These are phyloP conservation scores for Spondyliosoma cantharus DNA, from an alignment of 2,797 vertebrate genomes.

Conservation along the genomic window DNA sequence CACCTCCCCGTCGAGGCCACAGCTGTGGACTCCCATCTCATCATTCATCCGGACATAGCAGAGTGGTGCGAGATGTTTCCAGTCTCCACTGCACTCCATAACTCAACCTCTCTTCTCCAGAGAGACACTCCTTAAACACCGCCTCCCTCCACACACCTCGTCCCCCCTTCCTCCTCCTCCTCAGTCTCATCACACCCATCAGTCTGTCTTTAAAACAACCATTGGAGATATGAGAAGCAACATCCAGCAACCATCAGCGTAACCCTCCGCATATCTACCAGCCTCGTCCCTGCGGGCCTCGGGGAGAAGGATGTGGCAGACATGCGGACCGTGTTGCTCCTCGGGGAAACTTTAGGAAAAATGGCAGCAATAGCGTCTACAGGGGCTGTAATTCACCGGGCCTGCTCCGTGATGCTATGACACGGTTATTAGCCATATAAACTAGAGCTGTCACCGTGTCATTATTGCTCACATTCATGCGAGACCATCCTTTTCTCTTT, in stretches of 20 bases:
- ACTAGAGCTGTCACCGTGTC: conserved; percentile 73
- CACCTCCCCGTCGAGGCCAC: conserved; percentile 48
- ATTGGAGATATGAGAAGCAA: conserved; percentile 57
- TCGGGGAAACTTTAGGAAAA: conserved; percentile 69
- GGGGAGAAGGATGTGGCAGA: conserved; percentile 55
- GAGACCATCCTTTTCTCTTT: conserved; percentile 52
- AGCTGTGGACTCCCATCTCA: conserved; percentile 56
- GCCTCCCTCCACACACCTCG: conserved; percentile 25
- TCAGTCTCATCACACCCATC: conserved; percentile 65
- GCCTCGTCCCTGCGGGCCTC: conserved; percentile 41
- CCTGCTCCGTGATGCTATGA: conserved; percentile 62
- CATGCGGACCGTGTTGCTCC: conserved; percentile 62
- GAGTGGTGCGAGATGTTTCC: conserved; percentile 60
- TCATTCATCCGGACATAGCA: conserved; percentile 64
- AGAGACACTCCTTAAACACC: conserved; percentile 66
- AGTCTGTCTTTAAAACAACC: conserved; percentile 72
- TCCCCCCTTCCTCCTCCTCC: neutral
- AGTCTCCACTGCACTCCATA: conserved; percentile 70
- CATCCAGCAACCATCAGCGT: conserved; percentile 45
- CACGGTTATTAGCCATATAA: conserved; percentile 78
- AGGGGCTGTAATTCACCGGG: conserved; percentile 67
- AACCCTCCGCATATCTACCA: conserved; percentile 48
- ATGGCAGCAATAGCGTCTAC: conserved; percentile 64
- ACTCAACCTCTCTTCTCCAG: conserved; percentile 66
- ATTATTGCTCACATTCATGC: conserved; percentile 70